A percentile compares a stretch with the other conserved stretches of the same genome.
These are phyloP conservation scores for Priocnemis perturbator DNA, from an alignment of 2,888 invertebrate genomes.

Conservation along the genomic window DNA sequence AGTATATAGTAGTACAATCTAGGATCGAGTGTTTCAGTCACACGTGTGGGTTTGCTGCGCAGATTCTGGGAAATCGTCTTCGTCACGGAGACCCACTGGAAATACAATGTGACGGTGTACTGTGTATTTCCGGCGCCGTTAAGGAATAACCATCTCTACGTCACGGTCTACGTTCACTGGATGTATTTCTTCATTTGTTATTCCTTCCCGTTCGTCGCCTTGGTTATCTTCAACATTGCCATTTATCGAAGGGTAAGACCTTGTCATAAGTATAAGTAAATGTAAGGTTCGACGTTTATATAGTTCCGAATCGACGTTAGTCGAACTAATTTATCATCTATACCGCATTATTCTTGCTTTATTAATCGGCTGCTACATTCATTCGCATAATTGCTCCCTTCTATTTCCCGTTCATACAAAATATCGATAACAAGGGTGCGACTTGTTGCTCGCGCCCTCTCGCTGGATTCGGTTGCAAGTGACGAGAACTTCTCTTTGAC, in stretches of 20 bases:
- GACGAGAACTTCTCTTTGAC: too few relatives aligned
- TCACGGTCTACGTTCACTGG: constrained; percentile 94
- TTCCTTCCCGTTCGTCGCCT: constrained; percentile 91
- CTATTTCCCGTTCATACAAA: not conserved
- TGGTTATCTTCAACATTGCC: constrained; percentile 92
- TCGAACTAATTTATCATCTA: too few relatives aligned
- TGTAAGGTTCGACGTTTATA: constrained; percentile 9
- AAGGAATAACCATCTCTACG: constrained; percentile 84
- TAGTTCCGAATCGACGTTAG: too few relatives aligned
- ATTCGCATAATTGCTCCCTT: too few relatives aligned
- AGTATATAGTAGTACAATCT: too few relatives aligned
- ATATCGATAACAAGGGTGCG: not conserved
- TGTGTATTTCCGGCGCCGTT: constrained; percentile 83
- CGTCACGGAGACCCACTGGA: constrained; percentile 71
- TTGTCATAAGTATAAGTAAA: not conserved
- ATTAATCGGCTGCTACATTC: too few relatives aligned
- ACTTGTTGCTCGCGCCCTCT: too few relatives aligned
- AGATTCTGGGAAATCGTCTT: constrained; percentile 84
- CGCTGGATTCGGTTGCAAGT: too few relatives aligned
- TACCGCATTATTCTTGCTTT: too few relatives aligned
- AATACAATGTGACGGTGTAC: constrained; percentile 80
- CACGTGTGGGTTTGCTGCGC: not conserved
- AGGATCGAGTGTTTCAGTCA: too few relatives aligned
- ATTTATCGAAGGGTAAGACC: constrained; percentile 89
- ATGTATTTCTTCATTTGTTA: constrained; percentile 96